phyloP scores from a whole-genome alignment of 2,888 invertebrate genomes.

The Folsomia candida region DNA sequence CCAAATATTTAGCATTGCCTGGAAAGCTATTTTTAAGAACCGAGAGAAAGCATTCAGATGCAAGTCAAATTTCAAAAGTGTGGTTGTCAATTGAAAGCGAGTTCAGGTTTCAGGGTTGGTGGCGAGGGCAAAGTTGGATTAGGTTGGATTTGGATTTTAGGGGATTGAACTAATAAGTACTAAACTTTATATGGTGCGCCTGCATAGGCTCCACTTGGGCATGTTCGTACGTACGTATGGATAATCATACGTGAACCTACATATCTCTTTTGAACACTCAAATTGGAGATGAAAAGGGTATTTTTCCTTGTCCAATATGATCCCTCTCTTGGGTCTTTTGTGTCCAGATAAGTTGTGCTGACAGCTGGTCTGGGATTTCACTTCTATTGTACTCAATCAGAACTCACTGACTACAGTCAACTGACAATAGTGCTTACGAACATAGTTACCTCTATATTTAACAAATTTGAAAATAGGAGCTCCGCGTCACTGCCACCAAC shows the following conservation, averaged over 20 bases:
- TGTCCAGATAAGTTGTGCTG: conserved; percentile 47
- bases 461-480: background rate
- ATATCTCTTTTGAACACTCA: conserved; percentile 46
- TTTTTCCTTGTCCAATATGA: conserved; percentile 47
- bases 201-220: background rate
- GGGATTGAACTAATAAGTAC: conserved; percentile 3
- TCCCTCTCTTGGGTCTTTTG: conserved; percentile 43
- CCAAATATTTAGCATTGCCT: too few species aligned
- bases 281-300: conserved; percentile 47
- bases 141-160: conserved; percentile 30
- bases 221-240: background rate
- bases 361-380: conserved; percentile 47
- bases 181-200: background rate
- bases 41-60: background rate
- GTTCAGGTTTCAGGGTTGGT: too few species aligned
- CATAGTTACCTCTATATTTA: background rate
- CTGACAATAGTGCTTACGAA: background rate
- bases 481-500: too few species aligned
- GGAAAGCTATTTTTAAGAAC: too few species aligned
- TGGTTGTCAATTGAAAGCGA: too few species aligned
- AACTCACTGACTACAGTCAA: background rate
- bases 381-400: conserved; percentile 1
- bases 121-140: conserved; percentile 27
- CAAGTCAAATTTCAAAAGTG: background rate
- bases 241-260: conserved; percentile 3